Conservation (phyloP, 2,888 invertebrate genomes). For the Drosophila eohydei region DNA sequence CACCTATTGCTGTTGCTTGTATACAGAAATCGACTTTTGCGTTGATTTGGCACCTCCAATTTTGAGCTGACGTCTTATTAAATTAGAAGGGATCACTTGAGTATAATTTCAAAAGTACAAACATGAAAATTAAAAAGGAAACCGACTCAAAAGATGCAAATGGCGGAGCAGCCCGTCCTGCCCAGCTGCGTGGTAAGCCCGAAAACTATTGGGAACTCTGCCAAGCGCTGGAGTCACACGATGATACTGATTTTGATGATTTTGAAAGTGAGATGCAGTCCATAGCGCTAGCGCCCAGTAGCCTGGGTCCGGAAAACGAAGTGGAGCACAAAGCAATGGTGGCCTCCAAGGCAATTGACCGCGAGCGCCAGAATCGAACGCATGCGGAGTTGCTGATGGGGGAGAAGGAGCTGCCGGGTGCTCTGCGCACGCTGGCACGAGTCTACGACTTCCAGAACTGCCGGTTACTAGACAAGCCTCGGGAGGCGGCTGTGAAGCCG, state of each 20-base stretch:
- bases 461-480: neutral
- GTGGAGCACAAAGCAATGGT: constrained; percentile 14
- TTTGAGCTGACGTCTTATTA: neutral
- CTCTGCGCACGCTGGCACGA: constrained; percentile 3
- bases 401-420: constrained; percentile 24
- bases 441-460: constrained; percentile 16
- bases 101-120: neutral
- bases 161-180: neutral
- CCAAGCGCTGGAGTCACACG: neutral
- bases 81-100: neutral
- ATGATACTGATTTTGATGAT: neutral
- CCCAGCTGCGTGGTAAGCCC: neutral
- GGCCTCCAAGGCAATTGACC: constrained; percentile 21
- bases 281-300: neutral
- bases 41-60: neutral
- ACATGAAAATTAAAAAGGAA: neutral
- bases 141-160: neutral
- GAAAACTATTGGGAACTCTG: constrained; percentile 8
- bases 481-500: neutral
- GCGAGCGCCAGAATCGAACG: constrained; percentile 26
- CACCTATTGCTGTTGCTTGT: neutral
- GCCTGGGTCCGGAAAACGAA: neutral
- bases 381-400: constrained; percentile 26
- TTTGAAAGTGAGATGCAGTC: neutral
- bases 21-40: neutral